Percentiles rank a stretch among this genome's conserved stretches.
Conservation (phyloP, 2,113 vertebrate genomes). For the Grallaria varia region DNA sequence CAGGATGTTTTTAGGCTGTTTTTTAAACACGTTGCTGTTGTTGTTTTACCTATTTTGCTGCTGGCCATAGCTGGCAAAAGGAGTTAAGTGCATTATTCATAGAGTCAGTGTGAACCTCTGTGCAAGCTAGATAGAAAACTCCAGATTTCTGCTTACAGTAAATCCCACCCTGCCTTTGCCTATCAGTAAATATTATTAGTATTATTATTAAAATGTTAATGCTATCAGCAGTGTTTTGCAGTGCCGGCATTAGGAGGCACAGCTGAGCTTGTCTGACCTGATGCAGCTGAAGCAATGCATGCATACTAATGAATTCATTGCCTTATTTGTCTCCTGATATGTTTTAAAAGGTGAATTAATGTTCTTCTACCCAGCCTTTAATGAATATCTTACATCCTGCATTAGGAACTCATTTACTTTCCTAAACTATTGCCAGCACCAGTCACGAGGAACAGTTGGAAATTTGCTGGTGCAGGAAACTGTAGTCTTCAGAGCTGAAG, state of each 20-base stretch:
- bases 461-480: slow-evolving; percentile 33
- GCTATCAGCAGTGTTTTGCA: slow-evolving; percentile 10
- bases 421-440: slow-evolving; percentile 7
- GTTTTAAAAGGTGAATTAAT: slow-evolving; percentile 45
- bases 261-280: background rate
- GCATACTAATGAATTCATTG: slow-evolving; percentile 5
- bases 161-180: background rate
- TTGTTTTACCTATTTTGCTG: background rate
- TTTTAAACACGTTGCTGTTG: background rate
- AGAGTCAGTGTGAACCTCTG: background rate
- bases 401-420: slow-evolving; percentile 37
- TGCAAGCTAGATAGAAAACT: background rate
- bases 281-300: background rate
- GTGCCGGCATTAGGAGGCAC: slow-evolving; percentile 32
- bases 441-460: slow-evolving; percentile 41
- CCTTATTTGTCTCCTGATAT: slow-evolving; percentile 2
- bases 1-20: background rate
- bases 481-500: slow-evolving; percentile 3
- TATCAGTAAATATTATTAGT: slow-evolving; percentile 16
- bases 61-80: background rate
- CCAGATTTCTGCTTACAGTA: background rate
- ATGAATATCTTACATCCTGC: slow-evolving; percentile 56
- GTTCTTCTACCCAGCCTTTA: slow-evolving; percentile 51
- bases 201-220: slow-evolving; percentile 12
- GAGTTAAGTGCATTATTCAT: background rate